Evolutionary conservation across 2,888 invertebrate species (phyloP), one percentile per base, ranked within the genome.

Genomic region (Stenichneumon culpator): DNA sequence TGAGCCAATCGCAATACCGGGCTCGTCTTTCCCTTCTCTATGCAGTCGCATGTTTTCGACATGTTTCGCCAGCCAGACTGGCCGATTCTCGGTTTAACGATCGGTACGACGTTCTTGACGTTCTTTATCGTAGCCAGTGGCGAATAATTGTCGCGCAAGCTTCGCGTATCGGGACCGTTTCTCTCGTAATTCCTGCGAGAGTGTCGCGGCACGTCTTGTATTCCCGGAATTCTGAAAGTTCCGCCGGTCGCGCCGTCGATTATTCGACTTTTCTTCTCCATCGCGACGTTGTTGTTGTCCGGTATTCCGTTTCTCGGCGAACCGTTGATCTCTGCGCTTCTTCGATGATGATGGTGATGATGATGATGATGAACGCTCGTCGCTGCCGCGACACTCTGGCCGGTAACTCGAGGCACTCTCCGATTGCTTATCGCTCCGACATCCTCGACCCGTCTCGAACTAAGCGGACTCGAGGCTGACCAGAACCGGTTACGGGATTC

Each of bases 31-130:
- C 90, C 92, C 79, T 92, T 92, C 78, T 93, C 93, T 82, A 93
- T 93, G 83, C 92, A 93, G 75, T 93, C 93, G 86, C 92, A 93
- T 36, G 94, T 94, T 81, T 93, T 93, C 22, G 94, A 93, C 67
- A 92, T 90, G 22, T 89, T 90, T 3, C 92, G 89, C 92, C 93
- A 93, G 72, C 92, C 89, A 2, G 90, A 69, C 47, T 92, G 91
- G 36, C 91, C 91, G 84, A 93, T 92, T 79, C 90, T 88, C 82
- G 92, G 90, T 39, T 89, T 91, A 7, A 77, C 84, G 9, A 83
- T 72, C 7, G 88, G 70, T 28, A 28, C 79, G 9, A 74, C 79
- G 67, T 85, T 83, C 60, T 52, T 75, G 11, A 78, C 73, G 52
- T 79, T 83, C 73, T 83, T 82, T 2, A 39, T 70, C 32, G 68